Evolutionary conservation across 2,113 vertebrate genomes (phyloP).

Genomic region (Tetrao urogallus): DNA sequence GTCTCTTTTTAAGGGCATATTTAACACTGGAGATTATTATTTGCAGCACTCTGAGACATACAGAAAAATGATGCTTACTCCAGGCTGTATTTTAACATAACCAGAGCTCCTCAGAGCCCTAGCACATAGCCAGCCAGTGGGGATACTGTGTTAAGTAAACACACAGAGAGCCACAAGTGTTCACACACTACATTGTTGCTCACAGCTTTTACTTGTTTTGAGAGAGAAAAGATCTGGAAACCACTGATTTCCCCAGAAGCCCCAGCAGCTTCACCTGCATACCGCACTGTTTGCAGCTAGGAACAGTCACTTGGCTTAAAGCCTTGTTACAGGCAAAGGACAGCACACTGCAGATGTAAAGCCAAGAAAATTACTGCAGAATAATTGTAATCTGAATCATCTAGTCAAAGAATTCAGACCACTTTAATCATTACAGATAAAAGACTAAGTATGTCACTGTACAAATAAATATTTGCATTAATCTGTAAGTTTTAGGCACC

Average conservation of each 20-base stretch:
- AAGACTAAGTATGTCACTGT: background rate
- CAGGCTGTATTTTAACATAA: background rate
- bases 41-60: background rate
- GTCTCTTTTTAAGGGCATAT: background rate
- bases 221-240: background rate
- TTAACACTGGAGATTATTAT: background rate
- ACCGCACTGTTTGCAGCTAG: background rate
- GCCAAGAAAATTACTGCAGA: background rate
- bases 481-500: background rate
- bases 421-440: background rate
- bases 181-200: background rate
- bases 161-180: background rate
- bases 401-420: background rate
- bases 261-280: background rate
- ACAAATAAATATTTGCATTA: background rate
- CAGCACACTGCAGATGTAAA: background rate
- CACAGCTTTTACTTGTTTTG: background rate
- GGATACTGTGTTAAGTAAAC: background rate
- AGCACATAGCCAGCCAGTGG: background rate
- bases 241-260: background rate
- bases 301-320: background rate
- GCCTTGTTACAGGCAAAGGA: fast-evolving
- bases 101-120: background rate
- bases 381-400: background rate
- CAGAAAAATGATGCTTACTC: background rate